These are phyloP conservation scores for Acropora tenuis DNA, from an alignment of 64 coral and sea anemone species.

Conservation along the genomic window DNA sequence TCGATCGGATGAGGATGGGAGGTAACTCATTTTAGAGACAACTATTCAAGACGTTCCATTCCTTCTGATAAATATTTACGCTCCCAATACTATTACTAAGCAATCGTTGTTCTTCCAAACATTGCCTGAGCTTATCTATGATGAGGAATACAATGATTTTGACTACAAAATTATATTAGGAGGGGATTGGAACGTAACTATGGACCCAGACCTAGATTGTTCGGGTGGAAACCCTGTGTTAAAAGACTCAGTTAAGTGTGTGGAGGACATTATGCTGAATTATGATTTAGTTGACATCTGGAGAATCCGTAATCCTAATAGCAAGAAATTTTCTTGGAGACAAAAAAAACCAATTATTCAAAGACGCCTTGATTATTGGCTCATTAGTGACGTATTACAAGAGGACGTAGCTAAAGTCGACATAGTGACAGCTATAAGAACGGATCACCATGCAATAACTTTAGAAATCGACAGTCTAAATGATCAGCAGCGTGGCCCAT, in stretches of 20 bases:
- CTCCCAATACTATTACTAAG: no score
- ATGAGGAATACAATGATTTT: no score
- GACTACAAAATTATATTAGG: slow-evolving; percentile 38
- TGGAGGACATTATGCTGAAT: slow-evolving; percentile 44
- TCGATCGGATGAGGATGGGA: no score
- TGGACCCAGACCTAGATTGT: slow-evolving; percentile 50
- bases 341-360: not conserved
- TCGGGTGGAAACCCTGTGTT: slow-evolving; percentile 40
- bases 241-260: slow-evolving; percentile 35
- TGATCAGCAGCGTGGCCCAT: slow-evolving; percentile 2
- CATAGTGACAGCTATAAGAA: slow-evolving; percentile 14
- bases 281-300: slow-evolving; percentile 57
- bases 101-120: no score
- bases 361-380: not conserved
- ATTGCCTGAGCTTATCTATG: no score
- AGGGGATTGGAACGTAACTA: slow-evolving; percentile 51
- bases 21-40: no score
- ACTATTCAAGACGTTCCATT: no score
- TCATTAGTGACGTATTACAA: not conserved
- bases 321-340: not conserved
- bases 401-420: slow-evolving; percentile 30
- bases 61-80: no score
- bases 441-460: not conserved
- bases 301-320: no score
- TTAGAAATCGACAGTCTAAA: slow-evolving; percentile 29